Base-by-base conservation (phyloP, 2,113 vertebrate genomes). In the Limanda limanda region DNA sequence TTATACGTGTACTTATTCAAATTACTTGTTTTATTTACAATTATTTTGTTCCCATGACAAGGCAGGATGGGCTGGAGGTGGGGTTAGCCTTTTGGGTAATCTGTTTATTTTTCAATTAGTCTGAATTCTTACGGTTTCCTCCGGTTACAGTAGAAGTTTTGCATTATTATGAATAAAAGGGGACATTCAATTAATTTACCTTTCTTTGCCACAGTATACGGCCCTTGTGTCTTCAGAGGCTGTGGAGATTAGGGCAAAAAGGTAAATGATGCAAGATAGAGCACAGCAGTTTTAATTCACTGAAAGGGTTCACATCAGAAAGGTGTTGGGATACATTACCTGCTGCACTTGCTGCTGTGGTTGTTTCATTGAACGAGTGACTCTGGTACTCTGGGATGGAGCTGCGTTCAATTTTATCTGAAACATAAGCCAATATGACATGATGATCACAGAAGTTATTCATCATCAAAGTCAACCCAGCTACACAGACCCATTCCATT, bases 351-450 rank as follows among this genome's bases (percentile, higher is more conserved):
- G 79, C 69, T 75, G 79, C 69, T 76, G 90, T 20, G 80, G 88
- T 56, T 85, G 87, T 45, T 86, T 94, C 94, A 94, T 94, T 1
- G 93, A 94, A 20, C 94, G 94, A 0, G 94, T 94, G 21, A 95
- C 88, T 82, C 94, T 89, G 68, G 68, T 79, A 57, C 71, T 88
- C 61, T 72, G 88, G 15, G 84, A 9, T 18, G 56, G 35, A 31
- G 71, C 79, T 0, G 12, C 0, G 24, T 31, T 76, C 1, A 42
- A 15, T 40, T 68, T 86, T n/a, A 27, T 69, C 88, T 91, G 55
- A 83, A 81, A 45, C 17, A 21, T 6, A 48, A 81, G 0, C 5
- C 31, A 23, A 45, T 1, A 71, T 24, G 40, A 42, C 10, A 13
- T 42, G 35, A 37, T 60, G 18, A 62, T 42, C 9, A 31, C 15